Evolutionary conservation across 2,888 invertebrate genomes (phyloP).

Genomic region (Amphimallon solstitiale): DNA sequence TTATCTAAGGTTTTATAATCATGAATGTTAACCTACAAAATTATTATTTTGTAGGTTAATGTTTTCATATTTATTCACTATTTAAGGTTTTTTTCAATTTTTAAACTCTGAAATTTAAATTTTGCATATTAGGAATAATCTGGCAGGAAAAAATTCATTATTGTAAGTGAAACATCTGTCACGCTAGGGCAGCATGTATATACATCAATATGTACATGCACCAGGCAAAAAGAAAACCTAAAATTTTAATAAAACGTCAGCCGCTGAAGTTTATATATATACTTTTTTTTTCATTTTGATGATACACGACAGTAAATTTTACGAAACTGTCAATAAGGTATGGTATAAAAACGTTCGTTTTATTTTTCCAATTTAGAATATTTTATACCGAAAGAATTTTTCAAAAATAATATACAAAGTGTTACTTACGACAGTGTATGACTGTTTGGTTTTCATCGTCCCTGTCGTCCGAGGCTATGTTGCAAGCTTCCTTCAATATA

Average conservation of each 20-base stretch:
- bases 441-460: slow-evolving; percentile 52
- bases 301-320: not conserved
- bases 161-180: not conserved
- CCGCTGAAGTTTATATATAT: not conserved
- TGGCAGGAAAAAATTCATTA: not conserved
- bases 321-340: not conserved
- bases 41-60: too few species aligned
- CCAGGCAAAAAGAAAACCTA: not conserved
- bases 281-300: not conserved
- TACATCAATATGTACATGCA: not conserved
- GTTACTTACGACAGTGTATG: slow-evolving; percentile 57
- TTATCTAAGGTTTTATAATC: too few species aligned
- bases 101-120: too few species aligned
- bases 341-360: too few species aligned
- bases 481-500: slow-evolving; percentile 60
- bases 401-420: not conserved
- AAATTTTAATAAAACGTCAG: slow-evolving; percentile 27
- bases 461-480: slow-evolving; percentile 55
- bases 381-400: not conserved
- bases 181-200: too few species aligned
- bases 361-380: not conserved
- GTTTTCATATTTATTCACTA: too few species aligned
- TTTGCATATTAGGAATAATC: too few species aligned
- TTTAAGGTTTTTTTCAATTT: too few species aligned
- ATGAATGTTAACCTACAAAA: too few species aligned